Base-by-base conservation (phyloP, 1,140 invertebrate species). In the Drosophila teissieri region DNA sequence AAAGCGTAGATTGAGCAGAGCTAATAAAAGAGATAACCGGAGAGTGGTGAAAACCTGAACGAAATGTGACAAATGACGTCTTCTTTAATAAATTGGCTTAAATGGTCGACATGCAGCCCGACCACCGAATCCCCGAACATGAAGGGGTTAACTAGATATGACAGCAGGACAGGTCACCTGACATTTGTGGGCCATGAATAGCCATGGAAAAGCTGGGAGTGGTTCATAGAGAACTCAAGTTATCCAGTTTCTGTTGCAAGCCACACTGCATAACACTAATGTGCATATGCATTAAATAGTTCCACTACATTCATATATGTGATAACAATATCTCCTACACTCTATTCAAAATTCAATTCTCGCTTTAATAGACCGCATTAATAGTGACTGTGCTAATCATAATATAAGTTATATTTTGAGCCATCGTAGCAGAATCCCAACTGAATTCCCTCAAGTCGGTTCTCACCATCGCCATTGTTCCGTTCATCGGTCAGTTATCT, bases 81-180 rank as follows among this genome's bases (percentile, higher is more conserved):
- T 81, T 83, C 79, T 89, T 88, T 88, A 88, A 88, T 88, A 88
- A 88, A 88, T 88, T 88, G 83, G 84, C 84, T 83, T 80, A 83
- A 88, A 80, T 76, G 67, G 75, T 64, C 83, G 65, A 68, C 75
- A 53, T 77, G 77, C 57, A 39, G 56, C 48, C 48, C 51, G 56
- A 74, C 61, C 49, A 51, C 39, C 57, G 55, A 55, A 51, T 60
- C 56, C 15, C 49, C 10, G 48, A 54, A 34, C 39, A 24, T 15
- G 27, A 12, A 27, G 40, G 58, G n/a, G 40, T 42, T 15, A 42
- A n/a, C n/a, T 17, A 17, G 42, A 15, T 8, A 7, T 42, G 40
- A n/a, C 14, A 7, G n/a, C n/a, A 22, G 17, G 42, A 19, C 42
- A 45, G 42, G 17, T 45, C 17, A 10, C 42, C 19, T 45, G 42